Base-by-base conservation (phyloP, 2,113 vertebrate species). In the Paramisgurnus dabryanus region DNA sequence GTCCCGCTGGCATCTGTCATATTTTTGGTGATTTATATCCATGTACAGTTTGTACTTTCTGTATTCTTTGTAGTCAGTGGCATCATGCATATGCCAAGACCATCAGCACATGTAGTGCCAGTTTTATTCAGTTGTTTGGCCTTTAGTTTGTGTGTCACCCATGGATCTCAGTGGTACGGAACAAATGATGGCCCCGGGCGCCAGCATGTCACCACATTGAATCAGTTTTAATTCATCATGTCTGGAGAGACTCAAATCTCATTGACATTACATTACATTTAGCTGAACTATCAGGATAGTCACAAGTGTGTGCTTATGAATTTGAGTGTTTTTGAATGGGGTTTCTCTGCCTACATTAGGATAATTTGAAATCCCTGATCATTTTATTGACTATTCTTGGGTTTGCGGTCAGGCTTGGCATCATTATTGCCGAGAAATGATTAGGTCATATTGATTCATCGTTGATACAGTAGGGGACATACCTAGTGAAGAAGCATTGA, bases 181-280 rank as follows among this genome's bases (percentile, higher is more conserved):
- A 61, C 78, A 50, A 43, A 67, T 60, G 34, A 13, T 57, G 68
- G 22, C 58, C 68, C 80, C 60, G 11, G 45, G 10, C 10, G 45
- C 10, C 45, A 47, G 45, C 45, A 63, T 61, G 40, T 43, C 70
- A 65, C 61, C 63, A 43, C 55, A 50, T 70, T 4, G 17, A 78
- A 41, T 74, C 27, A 13, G 45, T 49, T 70, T 81, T 67, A 7
- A 67, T 61, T 81, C 65, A 55, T 67, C 53, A 6, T 74, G 71
- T 3, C 72, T 68, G 53, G 55, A 45, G 72, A 76, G 22, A 22
- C 22, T 43, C 65, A 22, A 58, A 67, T 50, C 13, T 64, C 34
- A 17, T 39, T 11, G 45, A 70, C 2, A 9, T 40, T n/a, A 18
- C 11, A 11, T 64, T 6, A 18, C 58, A 80, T 39, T 55, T 55